phyloP scores from a whole-genome alignment of 1,140 invertebrate genomes.

The Leptinotarsa undecemlineata region DNA sequence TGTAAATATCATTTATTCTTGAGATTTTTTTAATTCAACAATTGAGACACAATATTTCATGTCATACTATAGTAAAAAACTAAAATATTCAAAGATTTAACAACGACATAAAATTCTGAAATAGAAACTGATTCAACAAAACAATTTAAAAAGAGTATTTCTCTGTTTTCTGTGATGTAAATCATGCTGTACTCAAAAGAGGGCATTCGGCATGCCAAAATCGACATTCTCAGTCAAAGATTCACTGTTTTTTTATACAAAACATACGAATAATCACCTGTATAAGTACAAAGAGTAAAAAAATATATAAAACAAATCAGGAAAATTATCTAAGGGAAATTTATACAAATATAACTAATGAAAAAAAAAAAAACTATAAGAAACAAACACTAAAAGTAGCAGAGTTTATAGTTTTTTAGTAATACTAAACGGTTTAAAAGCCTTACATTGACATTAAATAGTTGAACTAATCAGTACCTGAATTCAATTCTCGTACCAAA shows the following conservation, averaged over 20 bases:
- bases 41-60: background rate
- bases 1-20: conserved; percentile 13
- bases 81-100: conserved; percentile 35
- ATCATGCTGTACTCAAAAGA: conserved; percentile 32
- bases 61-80: background rate
- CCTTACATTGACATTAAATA: conserved; percentile 7
- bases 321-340: conserved; percentile 11
- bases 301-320: conserved; percentile 1
- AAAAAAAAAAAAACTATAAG: conserved; percentile 20
- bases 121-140: conserved; percentile 24
- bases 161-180: conserved; percentile 30
- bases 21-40: conserved; percentile 5
- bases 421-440: conserved; percentile 16
- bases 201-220: conserved; percentile 26
- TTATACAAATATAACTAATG: conserved; percentile 17
- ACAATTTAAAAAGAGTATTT: conserved; percentile 34
- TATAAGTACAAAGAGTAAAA: conserved; percentile 31
- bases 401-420: background rate
- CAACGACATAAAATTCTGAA: conserved; percentile 32
- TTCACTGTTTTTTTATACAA: conserved; percentile 21
- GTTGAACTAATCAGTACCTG: conserved; percentile 65
- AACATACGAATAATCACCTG: conserved; percentile 15
- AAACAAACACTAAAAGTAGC: conserved; percentile 25
- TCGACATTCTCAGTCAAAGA: conserved; percentile 33
- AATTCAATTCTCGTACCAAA: conserved; percentile 91